phyloP scores from a whole-genome alignment of 2,888 invertebrate species.

The Pammene aurita region DNA sequence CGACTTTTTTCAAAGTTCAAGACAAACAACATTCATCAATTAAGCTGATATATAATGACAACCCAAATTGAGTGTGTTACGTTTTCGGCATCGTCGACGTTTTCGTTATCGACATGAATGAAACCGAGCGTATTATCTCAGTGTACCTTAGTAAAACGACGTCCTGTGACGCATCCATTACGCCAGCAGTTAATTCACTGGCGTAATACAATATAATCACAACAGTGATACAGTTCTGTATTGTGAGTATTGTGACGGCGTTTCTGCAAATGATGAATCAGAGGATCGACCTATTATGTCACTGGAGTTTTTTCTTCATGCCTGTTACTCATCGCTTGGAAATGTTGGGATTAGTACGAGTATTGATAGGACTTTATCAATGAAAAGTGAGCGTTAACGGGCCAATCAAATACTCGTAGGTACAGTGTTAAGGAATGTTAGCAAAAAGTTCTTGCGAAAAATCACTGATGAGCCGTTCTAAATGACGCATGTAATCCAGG shows the following conservation, averaged over 20 bases:
- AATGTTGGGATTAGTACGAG: slow-evolving; percentile 31
- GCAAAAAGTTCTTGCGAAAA: slow-evolving; percentile 27
- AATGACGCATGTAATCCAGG: slow-evolving; percentile 35
- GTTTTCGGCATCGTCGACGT: no score
- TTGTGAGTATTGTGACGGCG: slow-evolving; percentile 75
- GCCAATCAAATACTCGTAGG: background rate
- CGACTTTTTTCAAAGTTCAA: background rate
- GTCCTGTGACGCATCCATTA: slow-evolving; percentile 57
- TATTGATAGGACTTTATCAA: slow-evolving; percentile 61
- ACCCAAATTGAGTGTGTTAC: slow-evolving; percentile 1
- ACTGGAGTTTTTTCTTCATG: slow-evolving; percentile 61
- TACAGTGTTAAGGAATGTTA: slow-evolving; percentile 14
- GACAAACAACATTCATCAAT: slow-evolving; percentile 6
- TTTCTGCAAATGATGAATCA: slow-evolving; percentile 72
- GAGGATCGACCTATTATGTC: slow-evolving; percentile 54
- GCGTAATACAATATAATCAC: slow-evolving; percentile 47
- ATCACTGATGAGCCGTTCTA: slow-evolving; percentile 23
- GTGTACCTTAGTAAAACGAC: slow-evolving; percentile 38
- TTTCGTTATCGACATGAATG: slow-evolving; percentile 34
- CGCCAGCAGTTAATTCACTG: slow-evolving; percentile 52
- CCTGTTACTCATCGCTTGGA: slow-evolving; percentile 71
- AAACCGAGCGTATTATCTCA: slow-evolving; percentile 34
- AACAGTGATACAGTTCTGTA: slow-evolving; percentile 57
- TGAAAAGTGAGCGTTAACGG: slow-evolving; percentile 55
- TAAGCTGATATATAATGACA: background rate